These are phyloP conservation scores for Potorous gilbertii DNA, from an alignment of 2,797 vertebrate species.

Conservation along the genomic window DNA sequence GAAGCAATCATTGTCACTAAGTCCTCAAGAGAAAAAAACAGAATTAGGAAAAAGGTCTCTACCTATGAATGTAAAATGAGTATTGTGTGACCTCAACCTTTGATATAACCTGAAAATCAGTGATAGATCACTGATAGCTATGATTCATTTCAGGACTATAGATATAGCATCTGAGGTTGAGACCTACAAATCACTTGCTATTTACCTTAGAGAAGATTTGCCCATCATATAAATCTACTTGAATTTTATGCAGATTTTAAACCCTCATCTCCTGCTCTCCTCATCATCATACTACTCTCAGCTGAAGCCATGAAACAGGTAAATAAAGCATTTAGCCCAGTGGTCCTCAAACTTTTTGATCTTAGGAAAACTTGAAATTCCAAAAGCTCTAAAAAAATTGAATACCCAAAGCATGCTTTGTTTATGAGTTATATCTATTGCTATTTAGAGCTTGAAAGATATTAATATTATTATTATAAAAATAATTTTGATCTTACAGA, in stretches of 20 bases:
- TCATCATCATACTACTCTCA: neutral
- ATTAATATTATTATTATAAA: neutral
- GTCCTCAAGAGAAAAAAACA: neutral
- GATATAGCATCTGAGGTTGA: neutral
- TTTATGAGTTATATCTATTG: neutral
- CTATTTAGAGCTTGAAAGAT: neutral
- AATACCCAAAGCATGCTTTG: neutral
- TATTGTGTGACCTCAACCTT: neutral
- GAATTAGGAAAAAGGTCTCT: neutral
- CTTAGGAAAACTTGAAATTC: neutral
- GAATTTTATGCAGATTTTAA: neutral
- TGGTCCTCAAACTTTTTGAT: neutral
- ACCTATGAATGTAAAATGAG: neutral
- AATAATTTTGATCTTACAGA: neutral
- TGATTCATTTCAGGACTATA: neutral
- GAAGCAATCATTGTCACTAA: slow-evolving; percentile 1
- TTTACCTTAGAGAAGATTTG: neutral
- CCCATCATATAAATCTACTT: neutral
- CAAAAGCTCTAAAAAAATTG: neutral
- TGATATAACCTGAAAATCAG: neutral
- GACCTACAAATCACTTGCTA: neutral
- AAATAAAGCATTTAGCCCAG: neutral
- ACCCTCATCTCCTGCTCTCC: neutral
- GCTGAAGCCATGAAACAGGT: neutral
- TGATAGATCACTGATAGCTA: neutral